Evolutionary conservation across 2,797 vertebrate species (phyloP).

Genomic region (Microctenopoma steveboyesi): DNA sequence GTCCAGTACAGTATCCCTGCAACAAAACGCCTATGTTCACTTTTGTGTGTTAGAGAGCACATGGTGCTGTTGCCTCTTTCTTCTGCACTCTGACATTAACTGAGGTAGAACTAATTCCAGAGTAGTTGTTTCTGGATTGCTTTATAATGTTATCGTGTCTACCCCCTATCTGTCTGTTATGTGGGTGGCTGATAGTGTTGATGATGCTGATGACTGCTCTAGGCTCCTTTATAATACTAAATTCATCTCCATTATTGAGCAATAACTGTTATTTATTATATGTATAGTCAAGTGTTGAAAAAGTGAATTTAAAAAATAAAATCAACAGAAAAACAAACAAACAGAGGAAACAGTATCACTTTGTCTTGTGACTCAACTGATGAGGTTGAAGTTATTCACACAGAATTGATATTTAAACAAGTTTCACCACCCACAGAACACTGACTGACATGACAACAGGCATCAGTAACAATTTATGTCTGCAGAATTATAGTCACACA

Average conservation of each 20-base stretch:
- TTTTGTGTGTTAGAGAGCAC: neutral
- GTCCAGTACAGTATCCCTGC: slow-evolving; percentile 1
- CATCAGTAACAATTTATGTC: slow-evolving; percentile 30
- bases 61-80: neutral
- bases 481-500: slow-evolving; percentile 32
- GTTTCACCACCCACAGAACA: slow-evolving; percentile 1
- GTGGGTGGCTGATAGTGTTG: neutral
- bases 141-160: slow-evolving; percentile 18
- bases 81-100: slow-evolving; percentile 8
- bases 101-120: slow-evolving; percentile 15
- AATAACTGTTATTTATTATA: slow-evolving; percentile 20
- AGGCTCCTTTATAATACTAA: slow-evolving; percentile 34
- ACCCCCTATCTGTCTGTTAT: neutral
- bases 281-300: neutral
- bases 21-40: slow-evolving; percentile 2
- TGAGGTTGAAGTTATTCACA: slow-evolving; percentile 11
- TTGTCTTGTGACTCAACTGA: slow-evolving; percentile 23
- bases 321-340: neutral
- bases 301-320: neutral
- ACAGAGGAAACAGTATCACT: neutral
- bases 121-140: slow-evolving; percentile 15
- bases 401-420: slow-evolving; percentile 28
- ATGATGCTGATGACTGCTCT: slow-evolving; percentile 8
- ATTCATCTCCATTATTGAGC: slow-evolving; percentile 29
- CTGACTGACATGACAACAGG: slow-evolving; percentile 4